Conservation (phyloP, 2,888 invertebrate genomes). For the Diplazon laetatorius region DNA sequence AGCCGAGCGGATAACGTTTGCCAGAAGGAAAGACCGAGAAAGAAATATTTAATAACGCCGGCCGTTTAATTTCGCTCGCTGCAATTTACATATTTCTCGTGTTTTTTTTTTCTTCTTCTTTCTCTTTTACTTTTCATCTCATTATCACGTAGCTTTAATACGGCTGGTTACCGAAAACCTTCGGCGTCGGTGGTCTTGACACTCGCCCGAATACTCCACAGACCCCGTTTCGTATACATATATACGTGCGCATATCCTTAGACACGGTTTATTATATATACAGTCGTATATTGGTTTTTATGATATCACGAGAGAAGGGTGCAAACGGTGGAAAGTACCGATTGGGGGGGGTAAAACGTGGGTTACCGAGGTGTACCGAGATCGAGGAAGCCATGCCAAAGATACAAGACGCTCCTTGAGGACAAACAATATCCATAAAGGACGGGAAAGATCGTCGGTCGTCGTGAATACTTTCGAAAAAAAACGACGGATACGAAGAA, state of each 20-base stretch:
- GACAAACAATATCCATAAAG: conserved; percentile 40
- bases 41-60: conserved; percentile 58
- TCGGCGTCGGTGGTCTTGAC: conserved; percentile 17
- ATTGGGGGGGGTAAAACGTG: conserved; percentile 13
- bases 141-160: conserved; percentile 57
- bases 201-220: conserved; percentile 15
- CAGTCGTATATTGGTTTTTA: neutral
- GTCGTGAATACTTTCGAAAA: conserved; percentile 3
- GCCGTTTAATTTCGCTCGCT: conserved; percentile 51
- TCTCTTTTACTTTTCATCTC: conserved; percentile 33
- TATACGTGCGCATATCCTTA: no score
- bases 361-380: conserved; percentile 13
- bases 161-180: conserved; percentile 52
- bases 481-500: neutral
- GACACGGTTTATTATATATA: neutral
- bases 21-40: conserved; percentile 18
- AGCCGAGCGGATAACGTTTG: neutral
- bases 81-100: conserved; percentile 30
- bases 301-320: conserved; percentile 6
- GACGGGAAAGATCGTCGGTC: conserved; percentile 9
- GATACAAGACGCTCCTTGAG: conserved; percentile 7
- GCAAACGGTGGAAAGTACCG: conserved; percentile 19
- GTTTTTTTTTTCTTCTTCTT: conserved; percentile 17
- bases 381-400: conserved; percentile 8
- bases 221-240: neutral